Base-by-base conservation (phyloP, 1,140 invertebrate genomes). In the Achroia grisella region DNA sequence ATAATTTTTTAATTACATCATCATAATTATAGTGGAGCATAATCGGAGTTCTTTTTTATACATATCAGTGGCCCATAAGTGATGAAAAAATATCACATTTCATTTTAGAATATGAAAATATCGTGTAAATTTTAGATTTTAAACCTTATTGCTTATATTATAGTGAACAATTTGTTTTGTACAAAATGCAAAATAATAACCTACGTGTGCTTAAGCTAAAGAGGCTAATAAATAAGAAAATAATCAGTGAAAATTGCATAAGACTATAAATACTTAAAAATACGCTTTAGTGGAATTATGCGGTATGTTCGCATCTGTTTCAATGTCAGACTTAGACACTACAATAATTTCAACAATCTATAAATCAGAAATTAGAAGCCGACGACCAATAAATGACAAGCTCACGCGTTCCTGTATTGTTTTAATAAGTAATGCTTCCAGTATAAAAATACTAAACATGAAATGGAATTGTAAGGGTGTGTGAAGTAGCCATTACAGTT, bases 51-150 rank as follows among this genome's bases (percentile, higher is more conserved):
- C 56, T 57, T 46, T n/a, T 11, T 32, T 51, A 50, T 48, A 39
- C 39, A 45, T 46, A 52, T n/a, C 39, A 39, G 36, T 39, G 50
- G 52, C 57, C 52, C 54, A 58, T 54, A 61, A 50, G 71, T 71
- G 75, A 77, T 71, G 62, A 58, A 65, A 71, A 75, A 68, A 72
- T 82, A 78, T 80, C 74, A 82, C 72, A 82, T 71, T 40, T 71
- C 57, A 69, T 56, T 78, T 78, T 82, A 76, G 72, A 78, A 79
- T 83, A 83, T 78, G 76, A 83, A 81, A 81, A 77, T 81, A 79
- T 77, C 44, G 56, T 63, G 55, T 63, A 23, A 23, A 23, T 58
- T 61, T 65, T 65, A 41, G 44, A 56, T 60, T 63, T 63, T 61
- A 44, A 65, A 55, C 45, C 52, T 78, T 82, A 79, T 73, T 74